Evolutionary conservation across 1,140 invertebrate species (phyloP).

Genomic region (Sesamia nonagrioides): DNA sequence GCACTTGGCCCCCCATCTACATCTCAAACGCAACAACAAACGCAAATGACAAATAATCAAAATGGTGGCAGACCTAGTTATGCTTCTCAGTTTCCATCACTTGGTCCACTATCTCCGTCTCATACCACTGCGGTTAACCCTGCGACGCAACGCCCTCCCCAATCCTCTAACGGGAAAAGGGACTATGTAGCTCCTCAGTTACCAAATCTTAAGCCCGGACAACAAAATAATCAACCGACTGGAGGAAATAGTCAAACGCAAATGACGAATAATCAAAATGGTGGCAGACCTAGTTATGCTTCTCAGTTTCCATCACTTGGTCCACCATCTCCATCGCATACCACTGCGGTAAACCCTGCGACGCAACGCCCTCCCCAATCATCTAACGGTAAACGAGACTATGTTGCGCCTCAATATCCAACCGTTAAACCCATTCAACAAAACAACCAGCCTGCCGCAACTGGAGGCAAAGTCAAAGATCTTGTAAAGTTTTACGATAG

Average conservation of each 20-base stretch:
- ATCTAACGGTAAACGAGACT: slow-evolving; percentile 51
- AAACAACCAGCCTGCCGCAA: slow-evolving; percentile 51
- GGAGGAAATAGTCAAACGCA: slow-evolving; percentile 22
- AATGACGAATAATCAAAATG: slow-evolving; percentile 23
- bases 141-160: slow-evolving; percentile 28
- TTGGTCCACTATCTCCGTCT: not conserved
- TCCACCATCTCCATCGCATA: slow-evolving; percentile 11
- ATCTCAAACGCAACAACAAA: slow-evolving; percentile 43
- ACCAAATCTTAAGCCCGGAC: slow-evolving; percentile 44
- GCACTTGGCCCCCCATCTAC: slow-evolving; percentile 58
- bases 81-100: slow-evolving; percentile 34
- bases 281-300: slow-evolving; percentile 3
- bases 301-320: slow-evolving; percentile 36
- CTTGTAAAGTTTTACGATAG: slow-evolving; percentile 79
- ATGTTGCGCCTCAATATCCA: slow-evolving; percentile 57
- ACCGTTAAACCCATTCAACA: slow-evolving; percentile 33
- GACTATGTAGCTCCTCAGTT: slow-evolving; percentile 69
- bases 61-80: slow-evolving; percentile 9
- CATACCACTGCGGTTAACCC: not conserved
- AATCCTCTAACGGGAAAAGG: slow-evolving; percentile 62
- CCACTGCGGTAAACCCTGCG: not conserved
- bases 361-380: slow-evolving; percentile 21
- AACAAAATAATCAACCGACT: slow-evolving; percentile 37
- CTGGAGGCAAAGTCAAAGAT: slow-evolving; percentile 77
- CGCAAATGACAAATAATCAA: slow-evolving; percentile 3